A percentile compares a stretch with the other conserved stretches of the same genome.
These are phyloP conservation scores for Cydia fagiglandana DNA, from an alignment of 1,140 invertebrate species.

Conservation along the genomic window DNA sequence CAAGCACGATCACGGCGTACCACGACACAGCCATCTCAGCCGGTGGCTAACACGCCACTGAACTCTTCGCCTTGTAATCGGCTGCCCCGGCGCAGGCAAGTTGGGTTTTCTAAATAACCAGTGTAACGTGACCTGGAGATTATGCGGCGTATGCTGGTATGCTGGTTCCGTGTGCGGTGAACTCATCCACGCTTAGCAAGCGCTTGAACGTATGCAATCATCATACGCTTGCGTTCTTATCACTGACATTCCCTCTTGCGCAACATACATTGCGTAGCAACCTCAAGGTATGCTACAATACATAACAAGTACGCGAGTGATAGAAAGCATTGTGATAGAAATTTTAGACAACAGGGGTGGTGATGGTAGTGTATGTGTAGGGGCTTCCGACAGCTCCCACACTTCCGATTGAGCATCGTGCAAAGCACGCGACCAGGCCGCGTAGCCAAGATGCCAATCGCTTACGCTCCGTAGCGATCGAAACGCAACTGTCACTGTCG, in stretches of 20 bases:
- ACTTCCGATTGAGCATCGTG: slow-evolving; percentile 44
- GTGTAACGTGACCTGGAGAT: background rate
- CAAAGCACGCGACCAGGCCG: slow-evolving; percentile 15
- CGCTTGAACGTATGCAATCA: slow-evolving; percentile 2
- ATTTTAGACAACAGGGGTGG: background rate
- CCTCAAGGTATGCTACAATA: background rate
- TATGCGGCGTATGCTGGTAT: background rate
- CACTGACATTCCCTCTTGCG: slow-evolving; percentile 34
- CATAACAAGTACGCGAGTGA: slow-evolving; percentile 14
- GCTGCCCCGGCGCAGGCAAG: slow-evolving; percentile 47
- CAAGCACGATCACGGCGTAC: slow-evolving; percentile 61
- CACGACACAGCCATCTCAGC: slow-evolving; percentile 64
- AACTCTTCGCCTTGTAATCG: slow-evolving; percentile 50
- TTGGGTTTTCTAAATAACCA: background rate
- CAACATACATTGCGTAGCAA: background rate
- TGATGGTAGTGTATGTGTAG: slow-evolving; percentile 42
- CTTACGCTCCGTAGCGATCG: no score
- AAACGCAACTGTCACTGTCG: no score
- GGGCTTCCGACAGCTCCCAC: slow-evolving; percentile 46
- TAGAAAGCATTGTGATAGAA: background rate
- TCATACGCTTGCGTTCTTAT: slow-evolving; percentile 36
- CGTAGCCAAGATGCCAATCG: no score
- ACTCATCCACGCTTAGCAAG: background rate
- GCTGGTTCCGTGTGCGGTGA: background rate
- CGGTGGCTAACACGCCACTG: slow-evolving; percentile 68